Base-by-base conservation (phyloP, 2,888 invertebrate genomes). In the Hermaeophaga mercurialis region DNA sequence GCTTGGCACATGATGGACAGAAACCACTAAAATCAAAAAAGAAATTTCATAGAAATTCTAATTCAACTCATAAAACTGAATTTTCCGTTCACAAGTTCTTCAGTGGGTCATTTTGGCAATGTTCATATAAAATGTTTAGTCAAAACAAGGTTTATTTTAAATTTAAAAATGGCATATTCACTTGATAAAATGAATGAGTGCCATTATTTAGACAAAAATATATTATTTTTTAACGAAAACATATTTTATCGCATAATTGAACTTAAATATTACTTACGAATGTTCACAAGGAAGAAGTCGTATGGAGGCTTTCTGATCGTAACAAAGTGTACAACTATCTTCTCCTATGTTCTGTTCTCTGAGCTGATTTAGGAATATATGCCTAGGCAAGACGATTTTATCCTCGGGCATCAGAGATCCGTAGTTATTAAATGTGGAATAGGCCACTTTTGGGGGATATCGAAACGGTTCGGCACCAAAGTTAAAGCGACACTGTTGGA, bases 401-500 rank as follows among this genome's bases (percentile, higher is more conserved):
- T 90, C 86, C 62, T 90, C 89, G 1, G 86, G 83, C n/a, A 84
- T 82, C 45, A 96, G 81, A n/a, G 75, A 75, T 11, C 90, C 93
- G 68, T 83, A 80, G 43, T 90, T 86, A 73, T 96, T 95, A 78
- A 95, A 94, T 58, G 81, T 83, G 55, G 82, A 81, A 78, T 84
- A 94, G 19, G 75, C 71, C 67, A 85, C 83, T 2, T 75, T 75
- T 0, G 95, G 94, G 34, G 93, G 88, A 80, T 80, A 88, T 66
- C 80, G 81, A 79, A 95, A 96, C 1, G 90, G 86, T 60, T 85
- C 82, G 58, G 85, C 81, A 49, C 96, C 96, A 78, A 96, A 96
- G 80, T 96, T 96, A 79, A 96, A 96, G 44, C 87, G 83, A 78
- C 94, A 94, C 73, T 95, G 95, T 75, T 96, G 96, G 81, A 94